Evolutionary conservation across 2,113 vertebrate species (phyloP).

Genomic region (Ciconia boyciana): DNA sequence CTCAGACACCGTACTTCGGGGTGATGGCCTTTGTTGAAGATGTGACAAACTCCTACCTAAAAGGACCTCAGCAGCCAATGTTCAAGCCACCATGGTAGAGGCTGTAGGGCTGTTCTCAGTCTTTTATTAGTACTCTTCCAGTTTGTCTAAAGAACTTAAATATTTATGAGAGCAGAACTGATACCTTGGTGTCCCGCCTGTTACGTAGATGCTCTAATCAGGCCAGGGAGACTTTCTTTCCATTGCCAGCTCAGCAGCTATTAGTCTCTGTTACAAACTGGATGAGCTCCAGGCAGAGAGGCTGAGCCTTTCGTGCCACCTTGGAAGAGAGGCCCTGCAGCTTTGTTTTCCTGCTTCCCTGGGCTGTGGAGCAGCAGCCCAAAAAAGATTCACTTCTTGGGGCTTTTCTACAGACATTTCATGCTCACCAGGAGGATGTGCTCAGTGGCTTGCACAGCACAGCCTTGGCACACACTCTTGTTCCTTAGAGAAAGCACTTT

Average conservation of each 20-base stretch:
- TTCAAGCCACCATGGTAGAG: neutral
- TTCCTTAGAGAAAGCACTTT: neutral
- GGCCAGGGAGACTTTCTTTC: neutral
- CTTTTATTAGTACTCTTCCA: neutral
- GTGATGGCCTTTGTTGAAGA: neutral
- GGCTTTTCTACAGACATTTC: neutral
- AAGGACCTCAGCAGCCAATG: neutral
- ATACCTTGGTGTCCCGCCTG: neutral
- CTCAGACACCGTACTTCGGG: fast-evolving
- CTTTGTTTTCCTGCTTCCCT: neutral
- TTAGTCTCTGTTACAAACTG: neutral
- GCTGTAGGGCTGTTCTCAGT: neutral
- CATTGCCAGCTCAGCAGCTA: neutral
- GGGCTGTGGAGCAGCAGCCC: neutral
- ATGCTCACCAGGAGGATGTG: neutral
- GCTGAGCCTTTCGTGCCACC: neutral
- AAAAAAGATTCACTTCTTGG: neutral
- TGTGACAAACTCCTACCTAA: neutral
- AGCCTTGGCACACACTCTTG: neutral
- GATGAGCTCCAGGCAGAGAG: neutral
- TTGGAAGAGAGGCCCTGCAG: neutral
- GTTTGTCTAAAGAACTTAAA: neutral
- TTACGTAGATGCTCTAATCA: neutral
- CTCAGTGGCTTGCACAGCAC: neutral
- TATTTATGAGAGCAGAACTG: neutral